Percentiles rank a stretch among this genome's conserved stretches.
Evolutionary conservation across 2,797 vertebrate species (phyloP).

Genomic region (Catharus ustulatus): DNA sequence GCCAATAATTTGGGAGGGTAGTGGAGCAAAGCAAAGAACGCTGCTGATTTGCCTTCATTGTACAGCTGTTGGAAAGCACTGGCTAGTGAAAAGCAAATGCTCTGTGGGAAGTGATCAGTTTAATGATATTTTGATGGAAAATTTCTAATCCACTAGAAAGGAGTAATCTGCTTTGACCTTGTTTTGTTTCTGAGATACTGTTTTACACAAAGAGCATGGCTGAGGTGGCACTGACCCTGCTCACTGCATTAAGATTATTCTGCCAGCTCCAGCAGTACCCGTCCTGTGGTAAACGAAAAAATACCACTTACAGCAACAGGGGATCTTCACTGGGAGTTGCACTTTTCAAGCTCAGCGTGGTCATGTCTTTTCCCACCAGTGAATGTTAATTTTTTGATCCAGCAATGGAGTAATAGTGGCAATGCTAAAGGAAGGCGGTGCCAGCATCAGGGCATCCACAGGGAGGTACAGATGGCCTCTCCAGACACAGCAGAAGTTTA

Average conservation of each 20-base stretch:
- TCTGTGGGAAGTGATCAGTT: neutral
- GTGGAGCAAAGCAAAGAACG: neutral
- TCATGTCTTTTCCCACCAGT: neutral
- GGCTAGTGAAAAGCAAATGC: neutral
- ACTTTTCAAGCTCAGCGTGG: neutral
- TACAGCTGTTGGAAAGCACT: neutral
- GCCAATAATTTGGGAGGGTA: neutral
- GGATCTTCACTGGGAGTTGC: neutral
- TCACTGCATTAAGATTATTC: neutral
- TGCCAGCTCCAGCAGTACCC: neutral
- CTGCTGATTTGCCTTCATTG: neutral
- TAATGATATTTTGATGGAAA: neutral
- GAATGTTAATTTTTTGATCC: neutral
- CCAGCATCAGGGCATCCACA: rapidly evolving
- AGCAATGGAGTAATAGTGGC: neutral
- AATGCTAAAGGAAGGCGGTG: neutral
- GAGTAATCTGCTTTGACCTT: neutral
- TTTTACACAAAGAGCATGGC: rapidly evolving
- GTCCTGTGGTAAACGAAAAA: neutral
- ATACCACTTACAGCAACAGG: neutral
- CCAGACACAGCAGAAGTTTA: neutral
- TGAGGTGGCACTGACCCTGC: neutral
- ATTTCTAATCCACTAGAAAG: neutral
- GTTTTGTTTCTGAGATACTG: neutral
- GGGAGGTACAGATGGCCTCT: slow-evolving; percentile 13